Evolutionary conservation across 2,797 vertebrate genomes (phyloP).

Genomic region (Protosalanx chinensis): DNA sequence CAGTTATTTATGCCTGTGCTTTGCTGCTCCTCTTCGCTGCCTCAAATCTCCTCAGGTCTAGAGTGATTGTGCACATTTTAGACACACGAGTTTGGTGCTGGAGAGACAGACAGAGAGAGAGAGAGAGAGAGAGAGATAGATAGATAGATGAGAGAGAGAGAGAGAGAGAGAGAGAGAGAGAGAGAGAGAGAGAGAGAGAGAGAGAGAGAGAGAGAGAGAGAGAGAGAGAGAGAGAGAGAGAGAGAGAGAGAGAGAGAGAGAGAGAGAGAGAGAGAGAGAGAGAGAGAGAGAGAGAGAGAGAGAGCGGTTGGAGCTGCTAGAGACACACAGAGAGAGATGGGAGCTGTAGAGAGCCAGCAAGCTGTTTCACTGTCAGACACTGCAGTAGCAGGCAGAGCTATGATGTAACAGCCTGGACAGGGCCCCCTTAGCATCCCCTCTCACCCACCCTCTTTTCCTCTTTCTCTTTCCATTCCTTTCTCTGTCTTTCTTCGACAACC

Average conservation of each 20-base stretch:
- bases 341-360: background rate
- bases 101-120: no score
- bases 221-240: no score
- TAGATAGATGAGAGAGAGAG: background rate
- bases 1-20: no score
- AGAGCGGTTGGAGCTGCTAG: background rate
- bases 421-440: background rate
- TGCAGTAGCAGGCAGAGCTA: conserved; percentile 44
- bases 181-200: background rate
- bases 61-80: no score
- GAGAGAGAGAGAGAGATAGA: no score
- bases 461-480: conserved; percentile 31
- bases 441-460: conserved; percentile 20
- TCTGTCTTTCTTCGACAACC: conserved; percentile 7
- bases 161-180: background rate
- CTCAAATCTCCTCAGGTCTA: no score
- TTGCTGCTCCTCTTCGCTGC: no score
- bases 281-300: background rate
- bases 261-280: background rate
- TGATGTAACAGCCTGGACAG: conserved; percentile 61
- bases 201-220: background rate
- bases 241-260: background rate
- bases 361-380: conserved; percentile 49
- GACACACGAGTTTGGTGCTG: background rate
- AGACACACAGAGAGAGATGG: background rate